Percentiles rank a stretch among this genome's conserved stretches.
Conservation (phyloP, 2,888 invertebrate species). For the Sesia apiformis region DNA sequence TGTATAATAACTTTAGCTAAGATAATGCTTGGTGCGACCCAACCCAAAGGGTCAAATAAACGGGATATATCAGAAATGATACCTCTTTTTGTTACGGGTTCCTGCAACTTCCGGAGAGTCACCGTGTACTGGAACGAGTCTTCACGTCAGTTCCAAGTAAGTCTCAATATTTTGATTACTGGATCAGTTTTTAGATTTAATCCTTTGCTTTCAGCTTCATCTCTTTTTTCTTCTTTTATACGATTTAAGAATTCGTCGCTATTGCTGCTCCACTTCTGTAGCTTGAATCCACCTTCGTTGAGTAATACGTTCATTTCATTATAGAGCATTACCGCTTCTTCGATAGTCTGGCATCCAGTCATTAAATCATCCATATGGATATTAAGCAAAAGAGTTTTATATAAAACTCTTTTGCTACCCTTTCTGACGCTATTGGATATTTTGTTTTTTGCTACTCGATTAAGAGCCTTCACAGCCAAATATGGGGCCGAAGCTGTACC, state of each 20-base stretch:
- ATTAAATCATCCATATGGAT: no score
- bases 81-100: slow-evolving; percentile 21
- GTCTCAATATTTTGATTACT: slow-evolving; percentile 17
- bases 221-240: slow-evolving; percentile 1
- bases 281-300: slow-evolving; percentile 19
- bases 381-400: no score
- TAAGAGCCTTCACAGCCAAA: no score
- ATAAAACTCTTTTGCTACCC: background rate
- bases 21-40: no score
- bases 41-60: no score
- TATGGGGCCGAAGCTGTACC: no score
- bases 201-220: background rate
- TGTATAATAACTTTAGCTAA: no score
- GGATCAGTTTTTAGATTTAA: slow-evolving; percentile 12
- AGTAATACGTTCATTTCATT: slow-evolving; percentile 18
- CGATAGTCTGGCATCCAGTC: slow-evolving; percentile 13
- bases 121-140: slow-evolving; percentile 19
- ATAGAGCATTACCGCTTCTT: slow-evolving; percentile 11
- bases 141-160: slow-evolving; percentile 17
- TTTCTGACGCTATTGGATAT: slow-evolving; percentile 10
- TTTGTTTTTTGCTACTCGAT: slow-evolving; percentile 14
- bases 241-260: slow-evolving; percentile 9
- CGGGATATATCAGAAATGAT: slow-evolving; percentile 21
- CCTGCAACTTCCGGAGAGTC: slow-evolving; percentile 6
- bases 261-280: slow-evolving; percentile 22